Base-by-base conservation (phyloP, 1,140 invertebrate genomes). In the Telenomus remus region DNA sequence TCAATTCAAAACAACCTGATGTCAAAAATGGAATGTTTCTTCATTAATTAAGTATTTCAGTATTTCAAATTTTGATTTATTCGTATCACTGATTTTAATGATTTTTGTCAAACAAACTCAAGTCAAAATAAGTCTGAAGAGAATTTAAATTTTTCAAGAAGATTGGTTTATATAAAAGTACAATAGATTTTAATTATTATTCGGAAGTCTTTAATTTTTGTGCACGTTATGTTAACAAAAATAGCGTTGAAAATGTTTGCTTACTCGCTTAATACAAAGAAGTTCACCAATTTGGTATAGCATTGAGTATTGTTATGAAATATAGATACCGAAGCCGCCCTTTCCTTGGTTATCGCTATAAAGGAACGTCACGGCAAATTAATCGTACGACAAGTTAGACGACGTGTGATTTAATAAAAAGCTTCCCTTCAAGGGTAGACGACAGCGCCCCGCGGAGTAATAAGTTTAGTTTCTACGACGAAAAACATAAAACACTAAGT, bases 381-480 rank as follows among this genome's bases (percentile, higher is more conserved):
- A 86, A 87, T 87, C 80, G 83, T 74, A 80, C 80, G 76, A 84
- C 81, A 76, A 84, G 78, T 75, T 82, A 79, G 79, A 81, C 81
- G 81, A 84, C 78, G 84, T 85, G 82, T 85, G 84, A 86, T 87
- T 86, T 84, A 86, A 86, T 84, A 85, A 85, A 85, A 86, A 82
- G 80, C 78, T 81, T 75, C 81, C 84, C 83, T 79, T 75, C 77
- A 53, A 81, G 82, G 80, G 72, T 80, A 76, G 69, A 79, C 65
- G 71, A 66, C 76, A 70, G 61, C 78, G 76, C 76, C 86, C 84
- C 78, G 82, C 78, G 56, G 85, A 60, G 85, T 86, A 87, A 87
- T 86, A 86, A 86, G 85, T 87, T 87, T 87, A 86, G 86, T 85
- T 86, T 85, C 84, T 79, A 80, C 80, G 82, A 80, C 72, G 81